Conservation (phyloP, 2,113 vertebrate species). For the Columbina picui region DNA sequence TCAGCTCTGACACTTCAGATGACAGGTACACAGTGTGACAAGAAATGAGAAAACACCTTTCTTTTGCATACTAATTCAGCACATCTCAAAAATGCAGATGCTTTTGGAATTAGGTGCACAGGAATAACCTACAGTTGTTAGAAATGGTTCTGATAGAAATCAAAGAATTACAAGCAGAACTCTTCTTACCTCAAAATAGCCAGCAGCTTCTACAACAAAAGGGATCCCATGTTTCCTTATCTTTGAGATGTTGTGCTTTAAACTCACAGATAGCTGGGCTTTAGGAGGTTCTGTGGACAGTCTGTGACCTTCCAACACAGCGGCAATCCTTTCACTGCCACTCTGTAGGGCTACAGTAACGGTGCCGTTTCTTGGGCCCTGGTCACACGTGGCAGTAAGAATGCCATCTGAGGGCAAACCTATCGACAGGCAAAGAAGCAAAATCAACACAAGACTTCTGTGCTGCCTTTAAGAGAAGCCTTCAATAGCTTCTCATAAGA, state of each 20-base stretch:
- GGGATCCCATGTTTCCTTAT: conserved; percentile 70
- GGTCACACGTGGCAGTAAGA: conserved; percentile 44
- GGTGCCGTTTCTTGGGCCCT: conserved; percentile 22
- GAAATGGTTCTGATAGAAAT: not conserved
- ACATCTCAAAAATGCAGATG: not conserved
- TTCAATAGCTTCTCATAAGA: not conserved
- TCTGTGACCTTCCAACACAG: conserved; percentile 57
- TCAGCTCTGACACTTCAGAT: not conserved
- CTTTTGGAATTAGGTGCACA: not conserved
- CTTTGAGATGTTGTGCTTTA: conserved; percentile 72
- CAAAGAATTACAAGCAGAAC: not conserved
- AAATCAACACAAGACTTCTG: not conserved
- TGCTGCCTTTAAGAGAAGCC: not conserved
- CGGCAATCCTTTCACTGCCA: conserved; percentile 52
- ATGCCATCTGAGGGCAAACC: conserved; percentile 74
- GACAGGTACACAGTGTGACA: not conserved
- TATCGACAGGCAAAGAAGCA: not conserved
- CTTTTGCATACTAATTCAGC: not conserved
- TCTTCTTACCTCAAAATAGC: conserved; percentile 77
- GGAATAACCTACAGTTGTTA: not conserved
- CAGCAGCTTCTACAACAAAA: conserved; percentile 59
- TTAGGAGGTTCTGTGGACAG: not conserved
- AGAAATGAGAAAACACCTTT: not conserved
- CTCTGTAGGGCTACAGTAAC: conserved; percentile 62
- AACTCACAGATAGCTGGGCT: conserved; percentile 48